Base-by-base conservation (phyloP, 1,140 invertebrate species). In the Glossosoma conforme region DNA sequence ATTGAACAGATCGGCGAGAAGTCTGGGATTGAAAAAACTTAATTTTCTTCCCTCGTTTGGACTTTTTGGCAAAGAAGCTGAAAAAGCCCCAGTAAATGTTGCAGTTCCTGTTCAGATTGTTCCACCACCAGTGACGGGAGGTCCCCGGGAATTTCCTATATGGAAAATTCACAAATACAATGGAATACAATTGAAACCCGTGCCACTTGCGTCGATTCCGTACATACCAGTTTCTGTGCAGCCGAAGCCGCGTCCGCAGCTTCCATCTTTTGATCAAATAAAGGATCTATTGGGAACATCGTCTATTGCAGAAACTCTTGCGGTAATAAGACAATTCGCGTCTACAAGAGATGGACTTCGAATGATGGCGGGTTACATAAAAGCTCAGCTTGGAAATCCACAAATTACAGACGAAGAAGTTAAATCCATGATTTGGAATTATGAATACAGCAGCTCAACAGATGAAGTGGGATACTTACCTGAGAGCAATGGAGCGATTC, bases 161-260 rank as follows among this genome's bases (percentile, higher is more conserved):
- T 58, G 43, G 43, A 58, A 58, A 44, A 45, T 58, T 14, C 56
- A 58, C 20, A 58, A 58, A 40, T 58, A 58, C 18, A 54, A 49
- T 38, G 56, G 56, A 38, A 28, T 58, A 10, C 47, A 54, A 36
- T 21, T 58, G 6, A 54, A 54, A 40, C 56, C 52, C n/a, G 42
- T 58, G 17, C 13, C 37, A 9, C 17, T 45, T 13, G 21, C 38
- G 21, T 35, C 42, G 1, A 22, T 54, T 38, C 56, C 51, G n/a
- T 46, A 37, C 28, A 14, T 40, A 9, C 35, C 38, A 1, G 28
- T 45, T 5, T 25, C 37, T 14, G 18, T 25, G 13, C 9, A 20
- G 1, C 18, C 13, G 24, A 30, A 28, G 11, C 21, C 32, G 8
- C 11, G 33, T 28, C 32, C 25, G 24, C 18, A 44, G 44, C 22